Percentiles rank a stretch among this genome's conserved stretches.
These are phyloP conservation scores for Aplodontia rufa DNA, from an alignment of 2,113 vertebrate species.

Conservation along the genomic window DNA sequence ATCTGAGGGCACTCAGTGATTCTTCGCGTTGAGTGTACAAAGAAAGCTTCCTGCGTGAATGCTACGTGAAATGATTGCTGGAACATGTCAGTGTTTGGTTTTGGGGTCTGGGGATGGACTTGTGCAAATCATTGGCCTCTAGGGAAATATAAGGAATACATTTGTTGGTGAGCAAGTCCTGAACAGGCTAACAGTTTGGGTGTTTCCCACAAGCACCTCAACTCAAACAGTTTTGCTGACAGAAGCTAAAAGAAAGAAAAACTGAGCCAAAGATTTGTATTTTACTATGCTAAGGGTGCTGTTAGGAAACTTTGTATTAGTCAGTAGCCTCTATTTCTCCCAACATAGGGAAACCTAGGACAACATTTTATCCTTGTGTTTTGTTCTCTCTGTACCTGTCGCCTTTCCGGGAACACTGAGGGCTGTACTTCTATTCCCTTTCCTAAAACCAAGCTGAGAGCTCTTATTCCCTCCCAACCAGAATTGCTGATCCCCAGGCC, in stretches of 20 bases:
- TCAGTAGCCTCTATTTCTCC: background rate
- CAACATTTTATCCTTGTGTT: background rate
- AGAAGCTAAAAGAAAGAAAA: background rate
- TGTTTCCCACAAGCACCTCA: background rate
- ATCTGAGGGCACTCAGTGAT: background rate
- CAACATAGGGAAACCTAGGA: background rate
- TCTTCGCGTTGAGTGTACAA: background rate
- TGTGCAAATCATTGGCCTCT: background rate
- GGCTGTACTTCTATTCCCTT: background rate
- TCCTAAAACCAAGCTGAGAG: background rate
- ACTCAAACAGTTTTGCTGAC: background rate
- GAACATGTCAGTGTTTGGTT: background rate
- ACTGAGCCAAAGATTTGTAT: background rate
- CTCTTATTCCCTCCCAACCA: background rate
- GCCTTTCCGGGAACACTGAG: background rate
- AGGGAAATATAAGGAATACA: background rate
- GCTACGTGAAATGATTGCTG: background rate
- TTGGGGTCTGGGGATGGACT: background rate
- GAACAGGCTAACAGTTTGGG: background rate
- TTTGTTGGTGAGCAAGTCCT: background rate
- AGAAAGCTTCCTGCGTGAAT: background rate
- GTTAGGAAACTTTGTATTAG: background rate
- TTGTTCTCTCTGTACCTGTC: background rate
- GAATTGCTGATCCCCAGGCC: background rate
- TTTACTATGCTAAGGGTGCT: background rate